Percentiles rank a stretch among this genome's conserved stretches.
These are phyloP conservation scores for Mus spicilegus DNA, from an alignment of 2,113 vertebrate genomes.

Conservation along the genomic window DNA sequence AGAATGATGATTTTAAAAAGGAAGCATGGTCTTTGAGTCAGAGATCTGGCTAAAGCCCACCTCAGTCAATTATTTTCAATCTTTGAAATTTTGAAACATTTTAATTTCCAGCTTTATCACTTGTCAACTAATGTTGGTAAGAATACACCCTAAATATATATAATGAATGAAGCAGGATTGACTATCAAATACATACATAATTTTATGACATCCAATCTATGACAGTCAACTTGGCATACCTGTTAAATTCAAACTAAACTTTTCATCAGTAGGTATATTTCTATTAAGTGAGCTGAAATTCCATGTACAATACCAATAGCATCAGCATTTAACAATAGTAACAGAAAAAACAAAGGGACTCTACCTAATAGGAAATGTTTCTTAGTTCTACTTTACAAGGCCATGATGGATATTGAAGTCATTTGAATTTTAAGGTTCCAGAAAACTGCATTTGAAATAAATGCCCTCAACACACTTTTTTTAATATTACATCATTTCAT, in stretches of 20 bases:
- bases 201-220: background rate
- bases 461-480: background rate
- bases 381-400: background rate
- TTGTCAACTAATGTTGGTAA: background rate
- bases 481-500: background rate
- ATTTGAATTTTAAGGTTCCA: background rate
- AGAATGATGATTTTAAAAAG: background rate
- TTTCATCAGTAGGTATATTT: background rate
- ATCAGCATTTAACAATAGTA: background rate
- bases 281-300: background rate
- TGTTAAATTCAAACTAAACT: background rate
- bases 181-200: background rate
- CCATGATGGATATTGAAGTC: background rate
- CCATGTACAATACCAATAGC: background rate
- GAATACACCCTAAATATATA: background rate
- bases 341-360: fast-evolving
- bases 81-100: background rate
- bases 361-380: background rate
- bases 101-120: background rate
- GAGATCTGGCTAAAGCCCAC: background rate
- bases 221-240: background rate
- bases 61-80: background rate
- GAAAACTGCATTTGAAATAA: background rate
- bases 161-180: background rate
- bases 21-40: background rate